phyloP scores from a whole-genome alignment of 2,113 vertebrate species.

The Eurypyga helias region DNA sequence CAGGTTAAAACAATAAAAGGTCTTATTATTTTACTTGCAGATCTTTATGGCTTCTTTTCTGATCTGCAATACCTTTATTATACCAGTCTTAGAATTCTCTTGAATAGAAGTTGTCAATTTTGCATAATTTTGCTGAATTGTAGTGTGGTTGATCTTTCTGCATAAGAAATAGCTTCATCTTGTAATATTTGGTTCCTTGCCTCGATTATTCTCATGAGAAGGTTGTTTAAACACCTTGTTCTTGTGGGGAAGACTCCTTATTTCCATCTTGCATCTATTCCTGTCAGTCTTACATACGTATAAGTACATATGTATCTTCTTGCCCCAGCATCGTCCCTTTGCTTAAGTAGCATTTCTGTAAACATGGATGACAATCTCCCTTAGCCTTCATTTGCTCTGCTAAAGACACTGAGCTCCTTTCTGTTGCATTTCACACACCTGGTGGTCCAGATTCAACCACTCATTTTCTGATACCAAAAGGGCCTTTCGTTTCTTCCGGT shows the following conservation, averaged over 20 bases:
- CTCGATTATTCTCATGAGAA: background rate
- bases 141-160: background rate
- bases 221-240: background rate
- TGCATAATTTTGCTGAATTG: background rate
- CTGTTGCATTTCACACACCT: background rate
- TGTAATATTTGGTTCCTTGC: background rate
- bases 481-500: accelerated
- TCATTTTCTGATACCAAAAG: background rate
- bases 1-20: background rate
- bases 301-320: background rate
- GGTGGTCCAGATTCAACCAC: background rate
- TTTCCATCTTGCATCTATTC: background rate
- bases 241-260: background rate
- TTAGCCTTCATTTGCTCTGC: background rate
- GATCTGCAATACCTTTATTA: background rate
- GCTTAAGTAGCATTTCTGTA: background rate
- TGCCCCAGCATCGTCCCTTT: background rate
- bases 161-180: background rate
- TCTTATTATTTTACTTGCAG: background rate
- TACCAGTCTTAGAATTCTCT: background rate
- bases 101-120: background rate
- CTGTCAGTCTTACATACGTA: background rate
- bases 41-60: background rate
- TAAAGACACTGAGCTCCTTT: background rate
- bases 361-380: background rate